Conservation (phyloP, 2,797 vertebrate genomes). For the Lepidocolaptes lacrymiger region DNA sequence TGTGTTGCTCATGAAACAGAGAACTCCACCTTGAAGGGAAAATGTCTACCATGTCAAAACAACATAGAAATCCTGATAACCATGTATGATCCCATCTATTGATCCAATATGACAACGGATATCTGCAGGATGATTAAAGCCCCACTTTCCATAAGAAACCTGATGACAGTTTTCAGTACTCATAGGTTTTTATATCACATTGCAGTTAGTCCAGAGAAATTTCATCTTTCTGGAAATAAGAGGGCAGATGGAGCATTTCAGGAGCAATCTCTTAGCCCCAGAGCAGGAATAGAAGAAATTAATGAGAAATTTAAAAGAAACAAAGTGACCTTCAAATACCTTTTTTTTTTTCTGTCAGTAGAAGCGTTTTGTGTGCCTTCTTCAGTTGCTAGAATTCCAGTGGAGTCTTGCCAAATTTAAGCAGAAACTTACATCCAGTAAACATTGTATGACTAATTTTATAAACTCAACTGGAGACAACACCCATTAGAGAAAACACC, state of each 20-base stretch:
- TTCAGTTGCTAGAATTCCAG: not conserved
- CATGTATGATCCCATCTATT: not conserved
- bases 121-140: not conserved
- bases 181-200: not conserved
- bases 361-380: accelerated
- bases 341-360: not conserved
- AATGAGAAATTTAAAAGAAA: not conserved
- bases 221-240: not conserved
- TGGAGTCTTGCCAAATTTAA: not conserved
- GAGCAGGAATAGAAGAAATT: not conserved
- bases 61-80: not conserved
- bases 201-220: not conserved
- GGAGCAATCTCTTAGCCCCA: not conserved
- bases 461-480: not conserved
- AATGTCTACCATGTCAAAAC: not conserved
- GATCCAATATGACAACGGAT: not conserved
- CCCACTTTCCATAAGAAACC: not conserved
- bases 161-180: not conserved
- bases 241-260: not conserved
- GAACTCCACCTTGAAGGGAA: not conserved
- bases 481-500: not conserved
- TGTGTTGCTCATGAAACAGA: not conserved
- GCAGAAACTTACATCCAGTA: not conserved
- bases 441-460: not conserved
- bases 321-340: not conserved